Base-by-base conservation (phyloP, 2,888 invertebrate species). In the Sicus ferrugineus region DNA sequence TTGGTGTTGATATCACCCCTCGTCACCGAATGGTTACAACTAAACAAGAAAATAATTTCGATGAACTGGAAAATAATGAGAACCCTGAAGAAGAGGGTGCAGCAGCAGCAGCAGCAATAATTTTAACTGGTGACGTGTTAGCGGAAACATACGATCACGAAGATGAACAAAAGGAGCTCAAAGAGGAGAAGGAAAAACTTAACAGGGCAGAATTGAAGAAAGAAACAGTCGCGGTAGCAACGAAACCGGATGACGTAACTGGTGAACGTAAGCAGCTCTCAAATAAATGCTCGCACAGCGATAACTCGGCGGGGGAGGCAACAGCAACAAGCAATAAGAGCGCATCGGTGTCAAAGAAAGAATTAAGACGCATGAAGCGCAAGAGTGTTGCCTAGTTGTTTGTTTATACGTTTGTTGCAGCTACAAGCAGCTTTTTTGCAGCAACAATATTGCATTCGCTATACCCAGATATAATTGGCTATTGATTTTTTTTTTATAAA, bases 51-150 rank as follows among this genome's bases (percentile, higher is more conserved):
- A 70, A 59, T 38, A 74, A 28, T 62, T 23, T 69, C 0, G 73
- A 71, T 48, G 82, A 83, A 68, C 79, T 79, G 66, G 83, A 83
- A 70, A 83, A 84, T 70, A 83, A 83, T 72, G 83, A 83, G 69
- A 83, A 83, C 72, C 83, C 83, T 3, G 83, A 77, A 0, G 82
- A 80, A 69, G 77, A 80, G 61, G 80, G 76, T 6, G 72, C 70
- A 38, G 16, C 50, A 5, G 54, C 38, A 38, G 61, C 11, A 21
- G 19, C 23, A n/a, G 61, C 34, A 1, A 38, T 21, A 16, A 9
- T 9, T 19, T 21, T 14, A 31, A 19, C 5, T 38, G 5, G 11
- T 52, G 34, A 6, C 7, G 26, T 14, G 26, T 28, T 52, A 31
- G n/a, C 14, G n/a, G 28, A 11, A 30, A 11, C n/a, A 19, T 21